Evolutionary conservation across 2,888 invertebrate genomes (phyloP), one percentile per base, ranked within the genome.

Genomic region (Peribatodes rhomboidaria): DNA sequence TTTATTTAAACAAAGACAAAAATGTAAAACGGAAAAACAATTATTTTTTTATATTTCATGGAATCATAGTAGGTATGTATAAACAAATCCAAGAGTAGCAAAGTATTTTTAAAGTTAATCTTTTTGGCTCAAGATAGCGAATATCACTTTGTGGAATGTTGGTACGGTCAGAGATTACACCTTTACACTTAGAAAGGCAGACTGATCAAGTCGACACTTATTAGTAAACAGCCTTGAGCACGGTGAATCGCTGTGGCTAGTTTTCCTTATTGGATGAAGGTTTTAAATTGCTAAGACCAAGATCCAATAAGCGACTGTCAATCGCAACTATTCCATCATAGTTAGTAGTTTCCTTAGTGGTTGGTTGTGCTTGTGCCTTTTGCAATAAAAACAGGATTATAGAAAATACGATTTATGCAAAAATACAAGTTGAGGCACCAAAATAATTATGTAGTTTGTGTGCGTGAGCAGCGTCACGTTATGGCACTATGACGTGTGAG

Each of bases 321-420:
- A 54, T 44, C 57, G 52, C 67, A 60, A 61, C 61, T 59, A 62
- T 67, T 71, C 65, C 60, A 69, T 71, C 68, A 71, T 73, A 74
- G 69, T 72, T 70, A 44, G 62, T 52, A 66, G 71, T 27, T 27
- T 74, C 71, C 73, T 70, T 68, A 67, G 65, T 68, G 73, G 81
- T 80, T 80, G 78, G 75, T 75, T 77, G 79, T 79, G 80, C 80
- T 78, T 81, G 78, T 83, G 83, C 6, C 27, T 81, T 78, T 83
- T 83, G 85, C 82, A 84, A 88, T 86, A 89, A 87, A 85, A 82
- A 88, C 1, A 42, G 2, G 2, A 8, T 2, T 11, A 42, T 1
- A 20, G 16, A 42, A 41, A 41, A 16, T 2, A 16, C 18, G 18
- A 10, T 16, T 9, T 16, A 0, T 1, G 20, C 20, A 1, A 14